These are phyloP conservation scores for Rotaria magnacalcarata DNA, from an alignment of 2,888 invertebrate species.

Conservation along the genomic window DNA sequence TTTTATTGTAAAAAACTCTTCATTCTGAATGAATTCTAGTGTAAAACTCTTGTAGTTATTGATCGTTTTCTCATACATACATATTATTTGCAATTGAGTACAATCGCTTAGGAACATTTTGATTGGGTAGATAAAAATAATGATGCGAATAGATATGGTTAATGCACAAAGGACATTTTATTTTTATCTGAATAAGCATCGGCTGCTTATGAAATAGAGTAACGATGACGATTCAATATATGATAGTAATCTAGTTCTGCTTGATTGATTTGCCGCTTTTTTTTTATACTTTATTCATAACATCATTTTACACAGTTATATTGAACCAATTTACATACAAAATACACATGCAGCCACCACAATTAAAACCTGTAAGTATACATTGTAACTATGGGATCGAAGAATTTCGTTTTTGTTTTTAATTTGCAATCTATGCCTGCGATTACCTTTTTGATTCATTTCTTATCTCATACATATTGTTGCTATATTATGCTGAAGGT, in stretches of 20 bases:
- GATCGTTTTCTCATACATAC: neutral
- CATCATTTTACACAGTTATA: neutral
- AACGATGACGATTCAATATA: neutral
- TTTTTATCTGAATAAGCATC: neutral
- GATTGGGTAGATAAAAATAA: neutral
- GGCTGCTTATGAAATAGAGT: neutral
- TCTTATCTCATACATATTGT: neutral
- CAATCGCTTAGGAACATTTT: neutral
- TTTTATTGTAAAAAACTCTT: no score
- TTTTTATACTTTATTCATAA: neutral
- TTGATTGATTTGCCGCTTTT: neutral
- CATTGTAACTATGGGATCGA: neutral
- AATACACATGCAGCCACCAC: neutral
- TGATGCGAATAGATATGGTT: neutral
- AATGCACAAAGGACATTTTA: neutral
- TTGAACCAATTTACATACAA: neutral
- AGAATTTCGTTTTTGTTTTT: neutral
- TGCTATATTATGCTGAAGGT: neutral
- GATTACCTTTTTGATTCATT: neutral
- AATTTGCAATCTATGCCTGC: neutral
- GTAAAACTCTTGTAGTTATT: neutral
- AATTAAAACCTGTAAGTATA: neutral
- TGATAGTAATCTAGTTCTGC: constrained; percentile 17
- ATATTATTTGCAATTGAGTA: neutral
- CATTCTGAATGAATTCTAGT: no score